These are phyloP conservation scores for Ceratina calcarata DNA, from an alignment of 1,140 invertebrate genomes.

Conservation along the genomic window DNA sequence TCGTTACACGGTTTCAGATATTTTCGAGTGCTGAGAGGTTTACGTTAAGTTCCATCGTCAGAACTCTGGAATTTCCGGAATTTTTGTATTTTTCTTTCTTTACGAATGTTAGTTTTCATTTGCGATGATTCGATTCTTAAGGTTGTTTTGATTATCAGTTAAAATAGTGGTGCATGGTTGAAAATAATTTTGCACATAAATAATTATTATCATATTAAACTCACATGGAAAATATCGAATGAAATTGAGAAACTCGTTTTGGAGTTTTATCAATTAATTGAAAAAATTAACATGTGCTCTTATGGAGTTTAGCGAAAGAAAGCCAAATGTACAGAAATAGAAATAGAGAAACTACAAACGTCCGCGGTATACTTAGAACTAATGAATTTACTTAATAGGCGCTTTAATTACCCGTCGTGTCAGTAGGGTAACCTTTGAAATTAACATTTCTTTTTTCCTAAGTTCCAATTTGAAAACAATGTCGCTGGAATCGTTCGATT, in stretches of 20 bases:
- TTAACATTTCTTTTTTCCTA: constrained; percentile 12
- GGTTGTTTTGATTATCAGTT: not conserved
- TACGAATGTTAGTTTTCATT: not conserved
- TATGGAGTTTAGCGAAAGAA: no score
- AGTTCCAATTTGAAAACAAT: not conserved
- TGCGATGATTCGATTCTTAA: no score
- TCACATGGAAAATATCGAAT: no score
- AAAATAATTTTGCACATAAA: no score
- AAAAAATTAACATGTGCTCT: no score
- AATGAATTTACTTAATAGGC: not conserved
- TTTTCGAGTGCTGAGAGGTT: not conserved
- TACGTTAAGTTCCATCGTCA: not conserved
- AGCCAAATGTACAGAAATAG: no score
- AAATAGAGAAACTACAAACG: no score
- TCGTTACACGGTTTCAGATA: not conserved
- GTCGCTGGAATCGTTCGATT: not conserved
- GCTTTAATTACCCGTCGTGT: not conserved
- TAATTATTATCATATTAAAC: no score
- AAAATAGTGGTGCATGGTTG: no score
- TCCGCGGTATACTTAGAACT: no score
- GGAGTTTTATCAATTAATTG: no score
- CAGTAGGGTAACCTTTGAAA: constrained; percentile 26
- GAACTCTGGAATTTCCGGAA: not conserved
- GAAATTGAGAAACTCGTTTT: no score
- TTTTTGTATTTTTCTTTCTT: not conserved